Evolutionary conservation across 2,888 invertebrate species (phyloP).

Genomic region (Incurvaria masculella): DNA sequence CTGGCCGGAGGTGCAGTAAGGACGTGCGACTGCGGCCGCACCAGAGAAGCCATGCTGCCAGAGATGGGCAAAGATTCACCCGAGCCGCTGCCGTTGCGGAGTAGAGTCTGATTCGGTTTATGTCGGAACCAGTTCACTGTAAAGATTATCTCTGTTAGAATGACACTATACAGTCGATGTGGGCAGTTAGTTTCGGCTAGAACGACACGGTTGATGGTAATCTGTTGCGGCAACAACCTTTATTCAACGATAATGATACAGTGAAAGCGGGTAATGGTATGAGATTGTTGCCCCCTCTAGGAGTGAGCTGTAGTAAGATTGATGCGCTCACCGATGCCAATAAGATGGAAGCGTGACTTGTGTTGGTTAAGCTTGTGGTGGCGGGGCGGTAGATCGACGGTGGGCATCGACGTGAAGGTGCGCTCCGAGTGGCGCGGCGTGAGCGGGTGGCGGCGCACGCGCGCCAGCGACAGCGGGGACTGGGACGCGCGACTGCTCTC

Average conservation of each 20-base stretch:
- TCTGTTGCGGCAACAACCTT: no score
- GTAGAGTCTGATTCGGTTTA: constrained; percentile 47
- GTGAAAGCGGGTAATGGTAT: no score
- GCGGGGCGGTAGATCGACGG: constrained; percentile 70
- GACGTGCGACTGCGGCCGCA: constrained; percentile 36
- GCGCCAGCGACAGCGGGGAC: constrained; percentile 71
- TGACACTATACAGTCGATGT: no score
- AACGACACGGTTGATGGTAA: no score
- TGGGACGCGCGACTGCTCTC: constrained; percentile 72
- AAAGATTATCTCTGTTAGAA: constrained; percentile 4
- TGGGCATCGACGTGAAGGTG: constrained; percentile 61
- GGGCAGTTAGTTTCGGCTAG: no score
- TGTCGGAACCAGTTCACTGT: constrained; percentile 63
- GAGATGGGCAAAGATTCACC: constrained; percentile 51
- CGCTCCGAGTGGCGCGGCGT: constrained; percentile 85
- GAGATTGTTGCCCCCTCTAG: no score
- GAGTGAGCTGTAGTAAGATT: no score
- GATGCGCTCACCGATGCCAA: constrained; percentile 62
- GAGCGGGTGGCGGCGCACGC: constrained; percentile 71
- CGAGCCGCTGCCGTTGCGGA: constrained; percentile 52
- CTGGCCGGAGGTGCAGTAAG: constrained; percentile 27
- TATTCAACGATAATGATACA: no score
- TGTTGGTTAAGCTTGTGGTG: constrained; percentile 55
- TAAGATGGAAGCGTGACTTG: constrained; percentile 60
- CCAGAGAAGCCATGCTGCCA: constrained; percentile 55